Base-by-base conservation (phyloP, 2,888 invertebrate species). In the Acronicta psi region DNA sequence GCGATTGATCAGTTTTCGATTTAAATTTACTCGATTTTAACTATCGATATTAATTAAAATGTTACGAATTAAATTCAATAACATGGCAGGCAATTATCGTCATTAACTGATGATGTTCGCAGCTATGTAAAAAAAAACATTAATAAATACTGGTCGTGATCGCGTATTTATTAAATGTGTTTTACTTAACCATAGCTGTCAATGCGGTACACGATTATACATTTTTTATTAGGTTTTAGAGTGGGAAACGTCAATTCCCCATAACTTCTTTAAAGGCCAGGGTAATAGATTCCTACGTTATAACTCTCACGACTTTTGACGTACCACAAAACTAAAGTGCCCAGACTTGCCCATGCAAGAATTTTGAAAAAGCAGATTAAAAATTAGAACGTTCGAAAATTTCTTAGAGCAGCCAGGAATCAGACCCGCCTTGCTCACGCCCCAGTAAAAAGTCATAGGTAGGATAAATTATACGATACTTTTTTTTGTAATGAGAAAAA, bases 181-280 rank as follows among this genome's bases (percentile, higher is more conserved):
- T 72, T 55, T 58, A 75, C 63, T 73, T 59, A 72, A 45, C 46
- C 37, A 49, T 49, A 29, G 25, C 53, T 57, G 52, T 55, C 54
- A 59, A 44, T 13, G 11, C 4, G 54, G 16, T 53, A 18, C 69
- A 67, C 54, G 70, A 69, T 43, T 55, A 13, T 34, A 45, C 20
- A 7, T 13, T 1, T 13, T 13, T 2, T 31, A n/a, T 34, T 34
- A 9, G n/a, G n/a, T n/a, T n/a, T 34, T 34, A 34, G 34, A 34
- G 34, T n/a, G 6, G 4, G 7, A 34, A n/a, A 4, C n/a, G n/a
- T 34, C 31, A 34, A 6, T n/a, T 7, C 7, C 6, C 34, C 6
- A 5, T 6, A 6, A 34, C n/a, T 34, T 34, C 34, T n/a, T 34
- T 1, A 13, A 34, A n/a, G n/a, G 4, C 34, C 1, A n/a, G 1